Percentiles rank a stretch among this genome's conserved stretches.
These are phyloP conservation scores for Paragorgia papillata DNA, from an alignment of 92 coral and sea anemone species.

Conservation along the genomic window DNA sequence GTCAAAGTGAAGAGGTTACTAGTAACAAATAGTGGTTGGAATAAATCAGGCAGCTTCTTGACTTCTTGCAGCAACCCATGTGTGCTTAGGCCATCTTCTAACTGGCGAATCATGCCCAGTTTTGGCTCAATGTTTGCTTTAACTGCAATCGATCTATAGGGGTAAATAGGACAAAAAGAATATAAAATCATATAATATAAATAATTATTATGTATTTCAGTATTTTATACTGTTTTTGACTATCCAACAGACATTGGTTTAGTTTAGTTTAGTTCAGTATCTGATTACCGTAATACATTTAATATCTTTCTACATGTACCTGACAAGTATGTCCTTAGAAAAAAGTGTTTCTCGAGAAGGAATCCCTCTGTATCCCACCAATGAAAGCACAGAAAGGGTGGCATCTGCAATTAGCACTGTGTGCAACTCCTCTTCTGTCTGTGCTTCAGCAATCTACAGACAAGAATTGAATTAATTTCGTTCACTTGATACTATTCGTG, in stretches of 20 bases:
- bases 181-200: too few relatives aligned
- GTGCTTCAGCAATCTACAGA: constrained; percentile 1
- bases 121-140: constrained; percentile 29
- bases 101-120: constrained; percentile 3
- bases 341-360: constrained; percentile 24
- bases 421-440: constrained; percentile 12
- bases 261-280: too few relatives aligned
- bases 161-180: too few relatives aligned
- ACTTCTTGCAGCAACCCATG: constrained; percentile 14
- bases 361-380: constrained; percentile 36
- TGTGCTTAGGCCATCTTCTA: neutral
- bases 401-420: neutral
- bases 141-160: constrained; percentile 16
- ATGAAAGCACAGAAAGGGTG: constrained; percentile 11
- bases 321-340: constrained; percentile 29
- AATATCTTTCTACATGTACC: too few relatives aligned
- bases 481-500: too few relatives aligned
- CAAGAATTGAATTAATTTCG: neutral
- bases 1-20: constrained; percentile 14
- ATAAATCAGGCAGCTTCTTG: constrained; percentile 7
- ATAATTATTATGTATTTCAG: too few relatives aligned
- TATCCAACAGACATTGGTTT: too few relatives aligned
- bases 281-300: too few relatives aligned
- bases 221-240: too few relatives aligned
- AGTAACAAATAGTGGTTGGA: constrained; percentile 23